Base-by-base conservation (phyloP, 2,113 vertebrate species). In the Amblyornis subalaris region DNA sequence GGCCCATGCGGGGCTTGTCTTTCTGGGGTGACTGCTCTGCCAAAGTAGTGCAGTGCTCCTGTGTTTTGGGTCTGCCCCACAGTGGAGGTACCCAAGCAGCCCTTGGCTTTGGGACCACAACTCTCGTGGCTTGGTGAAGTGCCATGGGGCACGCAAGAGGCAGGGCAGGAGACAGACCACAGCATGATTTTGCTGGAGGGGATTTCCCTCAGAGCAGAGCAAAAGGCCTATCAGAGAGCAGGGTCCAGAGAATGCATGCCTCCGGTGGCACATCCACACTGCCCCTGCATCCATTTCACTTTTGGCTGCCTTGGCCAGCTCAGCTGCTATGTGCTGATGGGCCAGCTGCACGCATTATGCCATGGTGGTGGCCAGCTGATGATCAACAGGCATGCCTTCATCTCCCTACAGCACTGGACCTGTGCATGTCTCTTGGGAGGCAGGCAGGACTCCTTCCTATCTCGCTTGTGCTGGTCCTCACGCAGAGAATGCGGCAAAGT, bases 311-410 rank as follows among this genome's bases (percentile, higher is more conserved):
- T 53, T 44, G 42, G 5, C 15, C 36, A 24, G 19, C 26, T 66
- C 1, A 1, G 6, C 5, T 72, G 19, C 50, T 3, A 0, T 28
- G 36, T 0, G 0, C 31, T 60, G 15, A 15, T 2, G 6, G 21
- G 28, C 14, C 58, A 75, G 35, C 48, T 40, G 4, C 60, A 45
- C 1, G 0, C 14, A 2, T 72, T 2, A 0, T 1, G 8, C 36
- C 22, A 1, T 3, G 3, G 38, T 55, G 29, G 31, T 55, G 50
- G 36, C 21, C 38, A 54, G 38, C 2, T 10, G 18, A 16, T 58
- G 26, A 67, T 25, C 20, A 50, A 4, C 38, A 40, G 44, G 28
- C 8, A 1, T 2, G 2, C 38, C 44, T 60, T 11, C 12, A 12
- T 71, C 42, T 83, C 26, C 5, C 11, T 24, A 0, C 8, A 25